A percentile compares a stretch with the other conserved stretches of the same genome.
Evolutionary conservation across 2,113 vertebrate genomes (phyloP).

Genomic region (Acanthisitta chloris): DNA sequence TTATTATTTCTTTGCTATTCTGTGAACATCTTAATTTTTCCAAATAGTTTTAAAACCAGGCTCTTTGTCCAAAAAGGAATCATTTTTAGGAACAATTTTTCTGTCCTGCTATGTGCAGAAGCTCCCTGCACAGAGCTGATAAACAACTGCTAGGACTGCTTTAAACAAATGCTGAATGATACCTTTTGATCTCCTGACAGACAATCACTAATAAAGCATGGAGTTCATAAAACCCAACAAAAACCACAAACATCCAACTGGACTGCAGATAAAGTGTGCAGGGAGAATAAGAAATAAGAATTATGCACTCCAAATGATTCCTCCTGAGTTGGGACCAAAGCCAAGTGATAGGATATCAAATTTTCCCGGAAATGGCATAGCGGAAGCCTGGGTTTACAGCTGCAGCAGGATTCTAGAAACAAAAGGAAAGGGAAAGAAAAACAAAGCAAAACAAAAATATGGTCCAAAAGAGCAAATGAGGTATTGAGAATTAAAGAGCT

Average conservation of each 20-base stretch:
- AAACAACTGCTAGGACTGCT: not conserved
- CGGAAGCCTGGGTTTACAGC: not conserved
- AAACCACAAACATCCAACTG: not conserved
- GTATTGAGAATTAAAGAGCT: not conserved
- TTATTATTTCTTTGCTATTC: not conserved
- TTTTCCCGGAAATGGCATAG: not conserved
- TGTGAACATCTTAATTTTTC: not conserved
- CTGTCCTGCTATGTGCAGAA: not conserved
- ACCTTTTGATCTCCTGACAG: not conserved
- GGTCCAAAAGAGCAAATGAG: not conserved
- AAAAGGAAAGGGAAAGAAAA: not conserved
- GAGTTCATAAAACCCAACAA: not conserved
- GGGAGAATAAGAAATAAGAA: not conserved
- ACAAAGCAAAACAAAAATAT: not conserved
- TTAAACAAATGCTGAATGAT: not conserved
- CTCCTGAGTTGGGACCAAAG: not conserved
- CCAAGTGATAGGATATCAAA: constrained; percentile 31
- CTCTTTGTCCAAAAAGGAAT: not conserved
- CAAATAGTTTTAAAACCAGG: not conserved
- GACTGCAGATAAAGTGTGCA: not conserved
- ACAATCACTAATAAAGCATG: not conserved
- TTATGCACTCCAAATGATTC: not conserved
- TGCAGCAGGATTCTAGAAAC: constrained; percentile 11
- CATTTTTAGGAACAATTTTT: not conserved
- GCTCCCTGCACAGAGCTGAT: not conserved